A percentile compares a stretch with the other conserved stretches of the same genome.
Conservation (phyloP, 2,888 invertebrate species). For the Gastracanthus pulcherrimus region DNA sequence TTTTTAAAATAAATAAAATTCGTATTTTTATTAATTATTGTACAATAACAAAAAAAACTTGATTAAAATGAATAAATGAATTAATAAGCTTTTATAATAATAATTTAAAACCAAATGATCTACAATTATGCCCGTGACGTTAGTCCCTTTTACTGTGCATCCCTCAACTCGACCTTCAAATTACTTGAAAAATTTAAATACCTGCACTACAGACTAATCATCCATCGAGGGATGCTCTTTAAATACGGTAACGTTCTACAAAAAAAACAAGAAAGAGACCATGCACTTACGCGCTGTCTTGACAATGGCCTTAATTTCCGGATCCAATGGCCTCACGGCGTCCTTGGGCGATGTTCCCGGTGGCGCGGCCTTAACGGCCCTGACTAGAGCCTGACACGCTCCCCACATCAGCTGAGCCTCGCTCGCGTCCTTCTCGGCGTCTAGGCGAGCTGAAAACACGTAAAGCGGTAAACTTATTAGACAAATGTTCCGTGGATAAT, state of each 20-base stretch:
- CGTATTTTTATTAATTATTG: too few relatives aligned
- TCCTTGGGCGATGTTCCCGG: slow-evolving; percentile 80
- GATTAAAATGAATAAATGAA: too few relatives aligned
- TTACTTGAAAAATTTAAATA: neutral
- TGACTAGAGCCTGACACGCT: slow-evolving; percentile 92
- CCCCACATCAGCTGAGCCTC: slow-evolving; percentile 95
- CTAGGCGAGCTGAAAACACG: slow-evolving; percentile 81
- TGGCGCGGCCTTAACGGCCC: slow-evolving; percentile 84
- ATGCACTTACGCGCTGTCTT: slow-evolving; percentile 84
- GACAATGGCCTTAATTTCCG: slow-evolving; percentile 86
- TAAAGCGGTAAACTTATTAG: neutral
- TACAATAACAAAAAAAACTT: too few relatives aligned
- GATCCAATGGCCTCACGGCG: slow-evolving; percentile 81
- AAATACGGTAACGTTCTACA: neutral
- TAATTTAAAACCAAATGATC: too few relatives aligned
- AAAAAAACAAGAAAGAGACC: neutral
- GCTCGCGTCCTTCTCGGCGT: slow-evolving; percentile 86
- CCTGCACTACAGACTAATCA: neutral
- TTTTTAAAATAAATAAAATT: too few relatives aligned
- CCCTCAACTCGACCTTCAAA: too few relatives aligned
- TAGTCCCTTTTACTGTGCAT: too few relatives aligned
- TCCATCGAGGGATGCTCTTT: neutral
- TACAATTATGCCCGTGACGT: too few relatives aligned
- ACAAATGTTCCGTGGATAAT: neutral
- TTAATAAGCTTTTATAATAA: too few relatives aligned